phyloP scores from a whole-genome alignment of 1,140 invertebrate species.

The Bactericera cockerelli region DNA sequence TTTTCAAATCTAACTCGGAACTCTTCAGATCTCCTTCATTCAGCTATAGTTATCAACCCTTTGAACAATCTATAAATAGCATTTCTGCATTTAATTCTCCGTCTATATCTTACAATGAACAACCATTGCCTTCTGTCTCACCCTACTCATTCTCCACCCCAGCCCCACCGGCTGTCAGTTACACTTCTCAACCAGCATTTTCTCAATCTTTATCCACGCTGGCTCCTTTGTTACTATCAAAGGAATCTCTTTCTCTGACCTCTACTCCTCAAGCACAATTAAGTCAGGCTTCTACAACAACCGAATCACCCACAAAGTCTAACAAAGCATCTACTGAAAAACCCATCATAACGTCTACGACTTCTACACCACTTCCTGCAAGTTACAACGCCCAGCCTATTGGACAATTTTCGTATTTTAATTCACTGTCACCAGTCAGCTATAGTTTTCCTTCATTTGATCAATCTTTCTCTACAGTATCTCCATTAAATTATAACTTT shows the following conservation, averaged over 20 bases:
- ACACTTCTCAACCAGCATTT: neutral
- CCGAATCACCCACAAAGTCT: no score
- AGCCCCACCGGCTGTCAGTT: neutral
- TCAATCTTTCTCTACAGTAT: neutral
- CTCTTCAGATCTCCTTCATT: neutral
- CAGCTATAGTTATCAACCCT: neutral
- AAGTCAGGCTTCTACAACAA: neutral
- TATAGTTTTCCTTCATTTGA: neutral
- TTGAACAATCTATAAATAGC: neutral
- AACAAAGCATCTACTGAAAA: no score
- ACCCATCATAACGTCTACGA: no score
- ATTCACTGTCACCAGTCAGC: neutral
- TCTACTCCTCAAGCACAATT: neutral
- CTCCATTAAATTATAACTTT: neutral
- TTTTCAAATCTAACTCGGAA: neutral
- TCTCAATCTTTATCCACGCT: neutral
- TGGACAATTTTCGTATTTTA: neutral
- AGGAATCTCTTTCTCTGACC: neutral
- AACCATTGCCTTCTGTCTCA: neutral
- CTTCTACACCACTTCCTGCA: neutral
- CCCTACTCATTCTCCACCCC: neutral
- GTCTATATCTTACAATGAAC: neutral
- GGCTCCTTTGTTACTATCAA: conserved; percentile 1
- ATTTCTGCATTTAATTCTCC: no score
- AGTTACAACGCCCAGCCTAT: neutral